These are phyloP conservation scores for Hylaea fasciaria DNA, from an alignment of 2,888 invertebrate species.

Conservation along the genomic window DNA sequence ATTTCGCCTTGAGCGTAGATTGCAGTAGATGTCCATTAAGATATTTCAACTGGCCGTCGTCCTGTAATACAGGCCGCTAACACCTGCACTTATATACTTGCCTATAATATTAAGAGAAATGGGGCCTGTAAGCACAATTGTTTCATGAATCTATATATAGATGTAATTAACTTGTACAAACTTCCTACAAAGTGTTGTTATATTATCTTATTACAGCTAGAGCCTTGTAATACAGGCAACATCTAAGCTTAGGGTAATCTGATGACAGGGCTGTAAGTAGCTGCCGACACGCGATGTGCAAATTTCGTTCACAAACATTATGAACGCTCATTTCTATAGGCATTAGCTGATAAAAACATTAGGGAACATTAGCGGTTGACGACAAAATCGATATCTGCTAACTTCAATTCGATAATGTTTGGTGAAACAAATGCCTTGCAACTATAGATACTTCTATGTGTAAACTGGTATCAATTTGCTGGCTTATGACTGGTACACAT, in stretches of 20 bases:
- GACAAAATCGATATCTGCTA: conserved; percentile 5
- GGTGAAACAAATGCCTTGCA: neutral
- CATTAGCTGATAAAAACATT: conserved; percentile 33
- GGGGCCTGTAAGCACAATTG: too few relatives aligned
- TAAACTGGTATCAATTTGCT: too few relatives aligned
- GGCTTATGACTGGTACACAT: too few relatives aligned
- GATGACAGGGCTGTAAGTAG: conserved; percentile 39
- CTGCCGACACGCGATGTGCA: conserved; percentile 38
- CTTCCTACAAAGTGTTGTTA: neutral
- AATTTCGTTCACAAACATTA: conserved; percentile 34
- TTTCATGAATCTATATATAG: too few relatives aligned
- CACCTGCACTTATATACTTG: too few relatives aligned
- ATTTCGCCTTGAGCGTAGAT: too few relatives aligned
- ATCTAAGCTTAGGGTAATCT: conserved; percentile 29
- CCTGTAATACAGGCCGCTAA: too few relatives aligned
- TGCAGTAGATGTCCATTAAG: too few relatives aligned
- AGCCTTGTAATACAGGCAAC: conserved; percentile 19
- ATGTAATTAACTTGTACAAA: neutral
- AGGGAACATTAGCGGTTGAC: conserved; percentile 12
- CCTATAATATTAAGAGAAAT: neutral
- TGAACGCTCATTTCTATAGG: conserved; percentile 22
- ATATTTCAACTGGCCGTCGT: too few relatives aligned
- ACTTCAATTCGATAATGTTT: neutral
- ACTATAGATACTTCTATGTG: neutral
- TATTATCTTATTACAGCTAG: conserved; percentile 13